Percentiles rank a stretch among this genome's conserved stretches.
These are phyloP conservation scores for Lithophane socia DNA, from an alignment of 2,888 invertebrate species.

Conservation along the genomic window DNA sequence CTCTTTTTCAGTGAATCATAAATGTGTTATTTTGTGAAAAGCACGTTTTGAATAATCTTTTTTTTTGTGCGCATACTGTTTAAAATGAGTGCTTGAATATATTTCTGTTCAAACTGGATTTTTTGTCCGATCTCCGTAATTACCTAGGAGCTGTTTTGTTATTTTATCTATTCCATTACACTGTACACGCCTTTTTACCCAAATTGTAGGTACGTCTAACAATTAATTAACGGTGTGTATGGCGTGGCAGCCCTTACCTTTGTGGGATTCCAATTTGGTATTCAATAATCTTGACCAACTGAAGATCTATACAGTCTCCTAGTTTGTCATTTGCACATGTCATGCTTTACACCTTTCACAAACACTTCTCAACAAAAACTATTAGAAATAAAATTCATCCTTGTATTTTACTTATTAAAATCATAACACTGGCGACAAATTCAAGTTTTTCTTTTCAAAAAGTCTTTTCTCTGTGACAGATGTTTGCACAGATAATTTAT, in stretches of 20 bases:
- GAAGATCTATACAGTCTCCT: neutral
- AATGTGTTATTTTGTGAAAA: slow-evolving; percentile 41
- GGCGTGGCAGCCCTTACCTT: too few relatives aligned
- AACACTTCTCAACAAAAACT: too few relatives aligned
- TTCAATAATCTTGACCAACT: neutral
- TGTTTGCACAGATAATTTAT: too few relatives aligned
- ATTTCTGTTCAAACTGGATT: neutral
- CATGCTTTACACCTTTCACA: too few relatives aligned
- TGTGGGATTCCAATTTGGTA: neutral
- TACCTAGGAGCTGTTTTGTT: neutral
- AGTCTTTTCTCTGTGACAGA: too few relatives aligned
- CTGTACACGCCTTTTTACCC: neutral
- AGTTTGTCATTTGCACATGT: neutral
- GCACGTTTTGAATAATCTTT: slow-evolving; percentile 38
- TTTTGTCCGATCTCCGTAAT: neutral
- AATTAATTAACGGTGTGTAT: too few relatives aligned
- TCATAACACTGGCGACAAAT: too few relatives aligned
- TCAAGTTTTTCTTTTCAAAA: too few relatives aligned
- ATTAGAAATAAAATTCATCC: too few relatives aligned
- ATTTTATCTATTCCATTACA: neutral
- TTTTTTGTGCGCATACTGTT: slow-evolving; percentile 13
- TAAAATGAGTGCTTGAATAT: neutral
- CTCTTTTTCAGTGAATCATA: slow-evolving; percentile 42
- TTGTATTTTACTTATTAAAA: too few relatives aligned
- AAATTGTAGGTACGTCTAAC: neutral